A percentile compares a stretch with the other conserved stretches of the same genome.
phyloP scores from a whole-genome alignment of 2,888 invertebrate genomes.

The Agrotis clavis region DNA sequence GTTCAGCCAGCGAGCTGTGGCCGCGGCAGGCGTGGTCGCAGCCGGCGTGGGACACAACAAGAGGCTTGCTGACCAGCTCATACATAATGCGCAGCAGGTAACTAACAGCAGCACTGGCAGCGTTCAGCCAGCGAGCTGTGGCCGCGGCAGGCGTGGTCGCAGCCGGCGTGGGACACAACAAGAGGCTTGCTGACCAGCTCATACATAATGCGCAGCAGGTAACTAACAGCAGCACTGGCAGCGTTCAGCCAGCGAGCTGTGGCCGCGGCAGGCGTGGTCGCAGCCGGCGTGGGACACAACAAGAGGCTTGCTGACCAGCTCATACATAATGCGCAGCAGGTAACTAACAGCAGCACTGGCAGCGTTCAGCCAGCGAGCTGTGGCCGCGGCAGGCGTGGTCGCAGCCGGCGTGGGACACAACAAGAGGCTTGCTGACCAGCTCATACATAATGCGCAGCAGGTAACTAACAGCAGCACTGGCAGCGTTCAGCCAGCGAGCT shows the following conservation, averaged over 20 bases:
- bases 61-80: too few relatives aligned
- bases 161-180: slow-evolving; percentile 97
- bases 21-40: too few relatives aligned
- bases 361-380: too few relatives aligned
- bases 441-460: too few relatives aligned
- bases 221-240: slow-evolving; percentile 93
- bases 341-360: not conserved
- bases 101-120: slow-evolving; percentile 93
- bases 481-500: slow-evolving; percentile 96
- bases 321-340: slow-evolving; percentile 95
- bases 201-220: slow-evolving; percentile 95
- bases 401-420: too few relatives aligned
- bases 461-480: slow-evolving; percentile 92
- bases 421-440: too few relatives aligned
- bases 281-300: slow-evolving; percentile 97
- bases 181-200: slow-evolving; percentile 97
- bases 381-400: too few relatives aligned
- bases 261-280: slow-evolving; percentile 98
- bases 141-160: slow-evolving; percentile 98
- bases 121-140: slow-evolving; percentile 96
- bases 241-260: slow-evolving; percentile 97
- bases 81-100: too few relatives aligned
- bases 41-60: too few relatives aligned
- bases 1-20: too few relatives aligned
- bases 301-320: slow-evolving; percentile 98